Evolutionary conservation across 2,888 invertebrate genomes (phyloP), one percentile per base, ranked within the genome.

Genomic region (Hirudinaria manillensis): DNA sequence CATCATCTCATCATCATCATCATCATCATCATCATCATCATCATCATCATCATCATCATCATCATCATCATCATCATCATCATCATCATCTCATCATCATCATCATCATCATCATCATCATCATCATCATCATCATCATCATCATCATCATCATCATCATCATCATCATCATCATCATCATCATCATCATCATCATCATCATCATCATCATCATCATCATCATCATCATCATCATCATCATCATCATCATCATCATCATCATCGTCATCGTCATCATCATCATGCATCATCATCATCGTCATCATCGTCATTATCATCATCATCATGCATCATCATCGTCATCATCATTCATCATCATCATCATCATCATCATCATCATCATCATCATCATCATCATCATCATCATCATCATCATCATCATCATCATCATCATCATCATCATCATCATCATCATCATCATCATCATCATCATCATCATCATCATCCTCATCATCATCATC

Each of bases 371-470:
- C 27, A 24, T 19, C 13, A 66, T 66, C 32, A 68, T 68, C 70
- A 68, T 68, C 45, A 38, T 38, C 70, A 70, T 38, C 24, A 70
- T 38, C 45, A 70, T 38, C 45, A 45, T 70, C 70, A 70, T 38
- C 45, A 38, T 70, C 70, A 70, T 70, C 70, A n/a, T 70, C 70
- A 70, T 38, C 45, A 38, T 72, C 72, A 72, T 72, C 72, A 56
- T 72, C 72, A 72, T 56, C 56, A 56, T 72, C 72, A 72, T 72
- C 72, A 72, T 29, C 32, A 72, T 56, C 32, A 72, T 72, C 72
- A 56, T 76, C 72, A 34, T 2, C 65, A 74, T 74, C 29, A 56
- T 68, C 70, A 27, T 71, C 38, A 72, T 65, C 72, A n/a, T 4
- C 65, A 19, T 38, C 56, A 1, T 61, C 36, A 65, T 45, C 6